phyloP scores from a whole-genome alignment of 2,888 invertebrate species.

The Tortricodes alternella region DNA sequence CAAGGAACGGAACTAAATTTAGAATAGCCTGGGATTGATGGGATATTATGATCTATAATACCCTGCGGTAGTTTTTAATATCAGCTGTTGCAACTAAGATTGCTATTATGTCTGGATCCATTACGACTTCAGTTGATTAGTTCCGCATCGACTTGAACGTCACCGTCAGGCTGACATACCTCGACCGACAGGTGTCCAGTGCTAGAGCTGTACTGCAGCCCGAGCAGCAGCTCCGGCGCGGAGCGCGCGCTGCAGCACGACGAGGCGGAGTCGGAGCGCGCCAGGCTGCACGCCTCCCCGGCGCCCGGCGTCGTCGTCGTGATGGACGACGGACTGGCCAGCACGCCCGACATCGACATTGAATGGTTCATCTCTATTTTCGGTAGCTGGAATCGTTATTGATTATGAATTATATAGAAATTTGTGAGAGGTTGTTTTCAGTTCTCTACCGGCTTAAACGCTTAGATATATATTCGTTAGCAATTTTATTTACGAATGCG shows the following conservation, averaged over 20 bases:
- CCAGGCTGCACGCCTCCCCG: conserved; percentile 86
- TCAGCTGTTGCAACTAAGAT: no score
- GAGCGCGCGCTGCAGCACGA: conserved; percentile 96
- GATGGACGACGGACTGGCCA: conserved; percentile 66
- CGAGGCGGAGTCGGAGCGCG: conserved; percentile 96
- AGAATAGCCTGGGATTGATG: no score
- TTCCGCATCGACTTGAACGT: neutral
- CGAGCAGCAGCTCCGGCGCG: conserved; percentile 95
- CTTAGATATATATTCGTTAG: no score
- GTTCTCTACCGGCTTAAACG: no score
- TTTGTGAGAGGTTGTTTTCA: no score
- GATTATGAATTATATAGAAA: no score
- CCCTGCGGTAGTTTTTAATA: no score
- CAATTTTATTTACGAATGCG: no score
- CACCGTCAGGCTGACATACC: conserved; percentile 63
- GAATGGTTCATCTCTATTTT: conserved; percentile 63
- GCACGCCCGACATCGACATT: conserved; percentile 60
- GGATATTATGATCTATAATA: no score
- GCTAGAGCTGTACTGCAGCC: conserved; percentile 95
- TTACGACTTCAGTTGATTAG: no score
- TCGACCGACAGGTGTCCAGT: conserved; percentile 97
- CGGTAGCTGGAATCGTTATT: conserved; percentile 52
- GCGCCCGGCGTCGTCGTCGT: conserved; percentile 54
- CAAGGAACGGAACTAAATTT: no score
- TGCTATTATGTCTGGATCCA: no score